Evolutionary conservation across 2,797 vertebrate genomes (phyloP).

Genomic region (Amblyopsis hoosieri): DNA sequence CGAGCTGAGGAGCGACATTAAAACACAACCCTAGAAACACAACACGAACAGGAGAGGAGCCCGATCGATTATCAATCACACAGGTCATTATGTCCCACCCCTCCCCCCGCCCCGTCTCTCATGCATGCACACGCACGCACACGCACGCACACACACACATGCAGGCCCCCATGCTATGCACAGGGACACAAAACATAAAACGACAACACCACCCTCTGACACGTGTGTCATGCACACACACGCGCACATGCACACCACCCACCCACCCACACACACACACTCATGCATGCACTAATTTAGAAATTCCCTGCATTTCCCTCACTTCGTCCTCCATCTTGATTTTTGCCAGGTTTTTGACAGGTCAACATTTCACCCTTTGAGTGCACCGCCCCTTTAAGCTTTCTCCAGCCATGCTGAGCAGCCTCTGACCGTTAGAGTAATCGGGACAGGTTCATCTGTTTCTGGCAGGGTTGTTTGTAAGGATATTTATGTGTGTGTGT

Average conservation of each 20-base stretch:
- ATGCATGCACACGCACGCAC: background rate
- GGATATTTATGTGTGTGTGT: constrained; percentile 31
- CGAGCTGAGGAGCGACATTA: constrained; percentile 77
- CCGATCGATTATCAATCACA: constrained; percentile 85
- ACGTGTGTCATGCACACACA: constrained; percentile 1
- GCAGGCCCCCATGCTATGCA: background rate
- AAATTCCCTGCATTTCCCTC: constrained; percentile 46
- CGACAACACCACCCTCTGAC: background rate
- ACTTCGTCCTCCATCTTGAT: constrained; percentile 44
- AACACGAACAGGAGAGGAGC: constrained; percentile 74
- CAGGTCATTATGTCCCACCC: constrained; percentile 79
- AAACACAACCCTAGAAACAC: constrained; percentile 82
- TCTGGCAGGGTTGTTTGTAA: constrained; percentile 49
- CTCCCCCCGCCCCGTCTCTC: constrained; percentile 27
- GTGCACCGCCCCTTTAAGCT: constrained; percentile 46
- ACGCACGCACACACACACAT: background rate
- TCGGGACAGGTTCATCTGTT: constrained; percentile 44
- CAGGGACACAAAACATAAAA: too few relatives aligned
- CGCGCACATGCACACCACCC: constrained; percentile 1
- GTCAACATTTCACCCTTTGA: constrained; percentile 51
- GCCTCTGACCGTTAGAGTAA: constrained; percentile 50
- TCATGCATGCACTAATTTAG: constrained; percentile 42
- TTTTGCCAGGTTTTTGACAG: constrained; percentile 35
- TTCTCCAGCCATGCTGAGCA: constrained; percentile 54
- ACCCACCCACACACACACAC: constrained; percentile 21